These are phyloP conservation scores for Eriosoma lanigerum DNA, from an alignment of 1,140 invertebrate species.

Conservation along the genomic window DNA sequence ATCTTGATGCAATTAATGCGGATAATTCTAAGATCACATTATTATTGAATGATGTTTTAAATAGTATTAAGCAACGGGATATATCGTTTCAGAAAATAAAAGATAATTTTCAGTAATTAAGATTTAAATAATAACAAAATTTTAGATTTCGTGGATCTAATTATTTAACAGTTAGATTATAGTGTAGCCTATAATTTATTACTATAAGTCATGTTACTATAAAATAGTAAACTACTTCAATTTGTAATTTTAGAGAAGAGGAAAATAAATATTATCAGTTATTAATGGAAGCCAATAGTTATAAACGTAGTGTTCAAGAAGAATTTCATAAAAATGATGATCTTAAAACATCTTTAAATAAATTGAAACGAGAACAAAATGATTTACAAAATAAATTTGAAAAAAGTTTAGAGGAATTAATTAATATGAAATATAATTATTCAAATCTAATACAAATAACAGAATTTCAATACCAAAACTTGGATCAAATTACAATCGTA, in stretches of 20 bases:
- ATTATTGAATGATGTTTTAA: slow-evolving; percentile 39
- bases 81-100: slow-evolving; percentile 17
- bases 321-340: slow-evolving; percentile 33
- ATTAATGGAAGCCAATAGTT: slow-evolving; percentile 34
- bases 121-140: too few species aligned
- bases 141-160: too few species aligned
- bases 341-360: slow-evolving; percentile 2
- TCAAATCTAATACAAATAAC: slow-evolving; percentile 29
- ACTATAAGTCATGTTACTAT: too few species aligned
- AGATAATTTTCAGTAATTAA: slow-evolving; percentile 36
- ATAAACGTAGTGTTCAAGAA: slow-evolving; percentile 5
- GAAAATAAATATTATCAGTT: slow-evolving; percentile 24
- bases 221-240: too few species aligned
- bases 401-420: slow-evolving; percentile 6
- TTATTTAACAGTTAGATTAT: too few species aligned
- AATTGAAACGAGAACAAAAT: slow-evolving; percentile 34
- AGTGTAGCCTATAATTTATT: too few species aligned
- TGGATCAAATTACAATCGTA: slow-evolving; percentile 28
- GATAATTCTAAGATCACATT: slow-evolving; percentile 41
- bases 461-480: slow-evolving; percentile 34
- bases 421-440: slow-evolving; percentile 20
- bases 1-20: slow-evolving; percentile 34
- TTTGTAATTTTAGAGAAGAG: slow-evolving; percentile 18
- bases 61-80: slow-evolving; percentile 39
- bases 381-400: slow-evolving; percentile 3